phyloP scores from a whole-genome alignment of 37 sponge, comb jelly and placozoan genomes.

The Eunapius fragilis region DNA sequence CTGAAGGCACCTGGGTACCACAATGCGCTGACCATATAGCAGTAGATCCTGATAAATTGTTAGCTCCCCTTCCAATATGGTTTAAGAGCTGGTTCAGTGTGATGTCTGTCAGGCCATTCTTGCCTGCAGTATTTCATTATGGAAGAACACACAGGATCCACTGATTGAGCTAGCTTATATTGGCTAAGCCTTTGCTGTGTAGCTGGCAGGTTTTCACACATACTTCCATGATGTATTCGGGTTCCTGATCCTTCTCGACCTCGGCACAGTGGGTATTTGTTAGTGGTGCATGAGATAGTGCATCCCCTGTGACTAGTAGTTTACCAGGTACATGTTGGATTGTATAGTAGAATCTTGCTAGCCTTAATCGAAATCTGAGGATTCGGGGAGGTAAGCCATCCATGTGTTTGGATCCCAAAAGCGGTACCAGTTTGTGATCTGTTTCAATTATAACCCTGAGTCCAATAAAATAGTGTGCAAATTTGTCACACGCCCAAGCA shows the following conservation, averaged over 20 bases:
- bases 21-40: too few species aligned
- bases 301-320: constrained; percentile 27
- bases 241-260: background rate
- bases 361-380: constrained; percentile 36
- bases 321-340: constrained; percentile 36
- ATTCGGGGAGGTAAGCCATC: constrained; percentile 35
- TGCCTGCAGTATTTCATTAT: too few species aligned
- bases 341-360: constrained; percentile 28
- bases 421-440: constrained; percentile 53
- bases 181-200: background rate
- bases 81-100: too few species aligned
- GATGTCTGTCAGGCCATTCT: too few species aligned
- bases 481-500: constrained; percentile 56
- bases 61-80: too few species aligned
- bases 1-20: too few species aligned
- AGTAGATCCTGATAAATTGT: too few species aligned
- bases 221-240: background rate
- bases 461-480: constrained; percentile 36
- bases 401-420: constrained; percentile 20
- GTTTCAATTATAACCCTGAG: constrained; percentile 28
- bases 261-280: background rate
- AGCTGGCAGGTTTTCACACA: background rate
- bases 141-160: too few species aligned
- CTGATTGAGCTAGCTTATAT: background rate
- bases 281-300: constrained; percentile 27